Evolutionary conservation across 2,113 vertebrate genomes (phyloP).

Genomic region (Bostrychus sinensis): DNA sequence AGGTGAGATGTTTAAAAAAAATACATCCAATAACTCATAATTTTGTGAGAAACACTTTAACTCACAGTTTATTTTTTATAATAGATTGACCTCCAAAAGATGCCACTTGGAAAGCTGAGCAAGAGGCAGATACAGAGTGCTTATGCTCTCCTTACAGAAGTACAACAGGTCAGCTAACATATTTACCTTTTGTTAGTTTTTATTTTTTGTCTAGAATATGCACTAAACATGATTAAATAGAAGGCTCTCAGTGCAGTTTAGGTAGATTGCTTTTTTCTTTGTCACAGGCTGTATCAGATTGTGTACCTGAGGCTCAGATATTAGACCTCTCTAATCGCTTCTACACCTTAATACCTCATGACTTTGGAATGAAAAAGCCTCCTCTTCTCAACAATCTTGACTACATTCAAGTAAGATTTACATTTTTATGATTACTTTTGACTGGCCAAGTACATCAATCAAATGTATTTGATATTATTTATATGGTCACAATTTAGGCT

Average conservation of each 20-base stretch:
- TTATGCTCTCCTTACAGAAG: slow-evolving; percentile 93
- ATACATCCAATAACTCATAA: background rate
- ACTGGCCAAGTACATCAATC: background rate
- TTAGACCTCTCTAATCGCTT: slow-evolving; percentile 97
- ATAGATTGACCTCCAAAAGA: slow-evolving; percentile 98
- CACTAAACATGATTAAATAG: no score
- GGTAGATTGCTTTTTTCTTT: background rate
- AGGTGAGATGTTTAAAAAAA: slow-evolving; percentile 75
- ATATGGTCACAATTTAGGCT: slow-evolving; percentile 76
- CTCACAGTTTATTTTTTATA: background rate
- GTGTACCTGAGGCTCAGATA: slow-evolving; percentile 85
- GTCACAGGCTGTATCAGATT: slow-evolving; percentile 86
- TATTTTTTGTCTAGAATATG: background rate
- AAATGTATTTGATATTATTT: background rate
- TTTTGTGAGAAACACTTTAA: background rate
- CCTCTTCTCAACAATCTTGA: slow-evolving; percentile 90
- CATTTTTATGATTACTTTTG: background rate
- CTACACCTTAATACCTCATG: slow-evolving; percentile 97
- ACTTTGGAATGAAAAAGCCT: slow-evolving; percentile 99
- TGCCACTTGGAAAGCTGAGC: slow-evolving; percentile 97
- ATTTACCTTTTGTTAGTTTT: background rate
- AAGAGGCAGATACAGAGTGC: slow-evolving; percentile 98
- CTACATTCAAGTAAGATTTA: slow-evolving; percentile 87
- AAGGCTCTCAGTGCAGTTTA: background rate
- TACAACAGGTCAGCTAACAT: slow-evolving; percentile 88